Conservation (phyloP, 1,140 invertebrate genomes). For the Drosophila persimilis region DNA sequence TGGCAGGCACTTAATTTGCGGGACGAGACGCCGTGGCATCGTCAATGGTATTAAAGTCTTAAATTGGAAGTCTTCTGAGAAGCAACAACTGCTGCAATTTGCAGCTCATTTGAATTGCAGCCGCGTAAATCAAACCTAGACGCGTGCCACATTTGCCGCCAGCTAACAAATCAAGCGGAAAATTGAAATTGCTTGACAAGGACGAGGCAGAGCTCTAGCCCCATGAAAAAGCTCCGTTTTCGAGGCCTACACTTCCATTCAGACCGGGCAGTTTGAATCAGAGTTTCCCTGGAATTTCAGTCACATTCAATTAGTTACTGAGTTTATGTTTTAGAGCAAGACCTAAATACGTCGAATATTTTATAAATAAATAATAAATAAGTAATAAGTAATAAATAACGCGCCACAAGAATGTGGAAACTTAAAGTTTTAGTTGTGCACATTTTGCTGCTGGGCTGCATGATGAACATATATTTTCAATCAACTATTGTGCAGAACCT, state of each 20-base stretch:
- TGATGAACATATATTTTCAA: constrained; percentile 87
- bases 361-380: too few relatives aligned
- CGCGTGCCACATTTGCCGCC: constrained; percentile 53
- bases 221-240: constrained; percentile 14
- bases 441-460: constrained; percentile 84
- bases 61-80: constrained; percentile 7
- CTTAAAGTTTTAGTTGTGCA: constrained; percentile 82
- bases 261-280: too few relatives aligned
- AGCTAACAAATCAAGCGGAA: constrained; percentile 66
- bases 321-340: too few relatives aligned
- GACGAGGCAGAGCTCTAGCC: constrained; percentile 40
- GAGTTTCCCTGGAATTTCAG: too few relatives aligned
- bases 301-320: too few relatives aligned
- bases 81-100: constrained; percentile 48
- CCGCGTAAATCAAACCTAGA: constrained; percentile 53
- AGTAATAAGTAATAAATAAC: too few relatives aligned
- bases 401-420: constrained; percentile 63
- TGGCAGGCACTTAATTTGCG: constrained; percentile 60
- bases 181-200: constrained; percentile 55
- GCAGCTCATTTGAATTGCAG: constrained; percentile 76
- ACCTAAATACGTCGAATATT: too few relatives aligned
- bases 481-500: constrained; percentile 85
- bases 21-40: constrained; percentile 18
- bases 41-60: constrained; percentile 50
- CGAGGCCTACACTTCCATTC: neutral